These are phyloP conservation scores for Microtus ochrogaster DNA, from an alignment of 2,113 vertebrate species.

Conservation along the genomic window DNA sequence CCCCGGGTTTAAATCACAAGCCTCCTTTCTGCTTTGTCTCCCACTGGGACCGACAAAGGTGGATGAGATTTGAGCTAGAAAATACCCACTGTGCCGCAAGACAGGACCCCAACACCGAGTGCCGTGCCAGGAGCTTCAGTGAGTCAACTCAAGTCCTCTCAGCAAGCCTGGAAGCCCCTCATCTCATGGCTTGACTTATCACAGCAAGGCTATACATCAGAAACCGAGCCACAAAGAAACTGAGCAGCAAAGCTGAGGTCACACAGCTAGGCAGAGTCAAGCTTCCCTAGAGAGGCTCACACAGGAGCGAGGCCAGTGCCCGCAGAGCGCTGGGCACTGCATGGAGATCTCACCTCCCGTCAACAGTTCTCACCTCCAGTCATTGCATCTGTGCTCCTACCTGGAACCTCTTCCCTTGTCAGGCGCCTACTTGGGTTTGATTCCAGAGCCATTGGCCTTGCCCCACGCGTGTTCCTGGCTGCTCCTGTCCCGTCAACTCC, in stretches of 20 bases:
- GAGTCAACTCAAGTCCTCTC: not conserved
- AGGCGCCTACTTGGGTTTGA: not conserved
- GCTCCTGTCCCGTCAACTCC: not conserved
- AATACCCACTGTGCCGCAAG: not conserved
- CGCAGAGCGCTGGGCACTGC: accelerated
- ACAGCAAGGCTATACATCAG: not conserved
- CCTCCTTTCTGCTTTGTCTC: not conserved
- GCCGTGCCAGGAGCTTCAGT: not conserved
- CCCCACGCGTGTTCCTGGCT: not conserved
- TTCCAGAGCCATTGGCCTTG: not conserved
- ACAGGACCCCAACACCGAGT: not conserved
- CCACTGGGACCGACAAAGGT: not conserved
- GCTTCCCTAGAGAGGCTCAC: not conserved
- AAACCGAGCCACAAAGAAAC: not conserved
- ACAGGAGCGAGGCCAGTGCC: not conserved
- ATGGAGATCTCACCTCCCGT: not conserved
- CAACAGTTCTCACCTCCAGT: not conserved
- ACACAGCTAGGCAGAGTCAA: not conserved
- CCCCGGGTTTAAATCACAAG: not conserved
- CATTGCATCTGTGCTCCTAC: accelerated
- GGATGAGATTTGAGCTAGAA: not conserved
- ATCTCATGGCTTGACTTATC: not conserved
- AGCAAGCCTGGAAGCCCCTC: not conserved
- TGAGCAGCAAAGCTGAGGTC: not conserved
- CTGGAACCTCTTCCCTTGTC: not conserved